phyloP scores from a whole-genome alignment of 2,113 vertebrate species.

The Spilogale gracilis region DNA sequence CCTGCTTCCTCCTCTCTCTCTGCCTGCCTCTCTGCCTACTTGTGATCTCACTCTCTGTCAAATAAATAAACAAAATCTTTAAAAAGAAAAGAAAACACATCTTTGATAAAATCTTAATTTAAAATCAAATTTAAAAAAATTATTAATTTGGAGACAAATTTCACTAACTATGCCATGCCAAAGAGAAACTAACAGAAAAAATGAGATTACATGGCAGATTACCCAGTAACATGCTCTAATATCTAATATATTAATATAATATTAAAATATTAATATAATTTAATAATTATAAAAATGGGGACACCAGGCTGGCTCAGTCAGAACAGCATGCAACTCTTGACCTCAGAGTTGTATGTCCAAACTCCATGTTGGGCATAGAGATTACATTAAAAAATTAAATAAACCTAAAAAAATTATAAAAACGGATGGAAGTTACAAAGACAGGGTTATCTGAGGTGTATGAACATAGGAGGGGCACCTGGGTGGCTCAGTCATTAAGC shows the following conservation, averaged over 20 bases:
- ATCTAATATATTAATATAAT: neutral
- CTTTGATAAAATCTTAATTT: conserved; percentile 48
- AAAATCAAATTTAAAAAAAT: conserved; percentile 2
- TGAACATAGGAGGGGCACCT: neutral
- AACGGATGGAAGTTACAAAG: conserved; percentile 3
- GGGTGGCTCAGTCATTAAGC: too few species aligned
- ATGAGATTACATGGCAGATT: neutral
- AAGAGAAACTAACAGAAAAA: conserved; percentile 44
- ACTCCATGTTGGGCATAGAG: neutral
- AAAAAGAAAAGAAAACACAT: neutral
- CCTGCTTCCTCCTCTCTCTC: too few species aligned
- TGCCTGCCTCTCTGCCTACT: too few species aligned
- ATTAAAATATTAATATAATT: neutral
- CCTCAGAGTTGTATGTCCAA: neutral
- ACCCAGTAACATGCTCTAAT: neutral
- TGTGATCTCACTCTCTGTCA: too few species aligned
- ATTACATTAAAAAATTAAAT: neutral
- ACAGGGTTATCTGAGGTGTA: neutral
- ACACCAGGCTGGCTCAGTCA: neutral
- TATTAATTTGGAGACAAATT: conserved; percentile 36
- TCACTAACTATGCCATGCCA: neutral
- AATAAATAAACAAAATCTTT: too few species aligned
- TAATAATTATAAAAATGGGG: conserved; percentile 26
- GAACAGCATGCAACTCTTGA: neutral
- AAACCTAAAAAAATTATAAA: conserved; percentile 7